phyloP scores from a whole-genome alignment of 2,888 invertebrate species.

The Baccha elongata region DNA sequence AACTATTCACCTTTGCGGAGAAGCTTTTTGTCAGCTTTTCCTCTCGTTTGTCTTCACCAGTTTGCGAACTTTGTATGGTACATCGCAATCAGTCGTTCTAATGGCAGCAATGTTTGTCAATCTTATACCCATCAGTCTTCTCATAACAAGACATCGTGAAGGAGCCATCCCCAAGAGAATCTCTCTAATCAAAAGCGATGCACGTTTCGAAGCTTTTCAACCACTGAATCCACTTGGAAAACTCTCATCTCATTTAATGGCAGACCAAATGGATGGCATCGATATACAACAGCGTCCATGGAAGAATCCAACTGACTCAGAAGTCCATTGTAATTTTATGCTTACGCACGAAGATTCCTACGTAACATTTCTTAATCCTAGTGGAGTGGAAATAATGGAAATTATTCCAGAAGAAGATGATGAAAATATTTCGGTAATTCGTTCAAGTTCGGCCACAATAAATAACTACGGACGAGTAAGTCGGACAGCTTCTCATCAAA shows the following conservation, averaged over 20 bases:
- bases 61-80: constrained; percentile 81
- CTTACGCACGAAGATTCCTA: constrained; percentile 80
- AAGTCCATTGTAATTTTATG: constrained; percentile 80
- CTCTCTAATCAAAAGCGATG: constrained; percentile 80
- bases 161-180: constrained; percentile 80
- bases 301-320: constrained; percentile 79
- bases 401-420: constrained; percentile 82
- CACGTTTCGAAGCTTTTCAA: constrained; percentile 76
- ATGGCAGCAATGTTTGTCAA: constrained; percentile 81
- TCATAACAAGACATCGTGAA: constrained; percentile 80
- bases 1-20: constrained; percentile 81
- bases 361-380: constrained; percentile 80
- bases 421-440: constrained; percentile 80
- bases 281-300: constrained; percentile 78
- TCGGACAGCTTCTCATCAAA: constrained; percentile 77
- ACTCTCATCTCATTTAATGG: constrained; percentile 76
- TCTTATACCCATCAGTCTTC: constrained; percentile 80
- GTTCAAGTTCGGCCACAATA: constrained; percentile 80
- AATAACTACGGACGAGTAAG: constrained; percentile 78
- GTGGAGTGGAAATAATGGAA: constrained; percentile 82
- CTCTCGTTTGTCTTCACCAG: constrained; percentile 82
- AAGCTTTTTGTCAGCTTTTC: constrained; percentile 82
- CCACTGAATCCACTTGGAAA: constrained; percentile 78
- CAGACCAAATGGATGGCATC: constrained; percentile 81
- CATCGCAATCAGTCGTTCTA: constrained; percentile 80